These are phyloP conservation scores for Metopia argyrocephala DNA, from an alignment of 2,888 invertebrate genomes.

Conservation along the genomic window DNA sequence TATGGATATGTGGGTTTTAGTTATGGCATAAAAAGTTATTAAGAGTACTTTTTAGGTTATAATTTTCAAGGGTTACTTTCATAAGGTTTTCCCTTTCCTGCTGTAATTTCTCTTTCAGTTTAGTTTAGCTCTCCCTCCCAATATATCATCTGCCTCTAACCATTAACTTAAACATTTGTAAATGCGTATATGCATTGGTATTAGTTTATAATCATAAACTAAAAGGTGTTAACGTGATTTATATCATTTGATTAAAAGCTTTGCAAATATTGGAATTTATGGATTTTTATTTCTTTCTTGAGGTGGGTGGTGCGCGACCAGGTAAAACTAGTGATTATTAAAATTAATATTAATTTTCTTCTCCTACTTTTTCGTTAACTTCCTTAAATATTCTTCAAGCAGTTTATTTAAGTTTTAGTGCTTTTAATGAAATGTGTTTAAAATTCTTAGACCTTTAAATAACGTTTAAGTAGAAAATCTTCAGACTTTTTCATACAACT, in stretches of 20 bases:
- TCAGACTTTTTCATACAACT: no score
- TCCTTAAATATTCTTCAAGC: neutral
- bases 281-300: conserved; percentile 1
- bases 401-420: neutral
- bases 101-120: conserved; percentile 31
- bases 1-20: conserved; percentile 31
- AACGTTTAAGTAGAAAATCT: no score
- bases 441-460: no score
- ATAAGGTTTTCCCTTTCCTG: neutral
- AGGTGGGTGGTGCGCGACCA: neutral
- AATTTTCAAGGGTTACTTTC: conserved; percentile 55
- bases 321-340: conserved; percentile 38
- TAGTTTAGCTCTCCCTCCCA: no score
- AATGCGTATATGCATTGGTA: conserved; percentile 1
- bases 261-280: conserved; percentile 59
- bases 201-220: conserved; percentile 29
- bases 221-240: conserved; percentile 65
- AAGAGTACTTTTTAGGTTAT: conserved; percentile 57
- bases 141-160: no score
- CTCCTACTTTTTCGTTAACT: neutral
- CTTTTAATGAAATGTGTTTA: no score
- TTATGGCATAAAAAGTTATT: conserved; percentile 59
- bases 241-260: conserved; percentile 63
- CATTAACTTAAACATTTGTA: neutral
- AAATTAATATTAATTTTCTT: conserved; percentile 53